A percentile compares a stretch with the other conserved stretches of the same genome.
These are phyloP conservation scores for Ridgeia piscesae DNA, from an alignment of 1,140 invertebrate species.

Conservation along the genomic window DNA sequence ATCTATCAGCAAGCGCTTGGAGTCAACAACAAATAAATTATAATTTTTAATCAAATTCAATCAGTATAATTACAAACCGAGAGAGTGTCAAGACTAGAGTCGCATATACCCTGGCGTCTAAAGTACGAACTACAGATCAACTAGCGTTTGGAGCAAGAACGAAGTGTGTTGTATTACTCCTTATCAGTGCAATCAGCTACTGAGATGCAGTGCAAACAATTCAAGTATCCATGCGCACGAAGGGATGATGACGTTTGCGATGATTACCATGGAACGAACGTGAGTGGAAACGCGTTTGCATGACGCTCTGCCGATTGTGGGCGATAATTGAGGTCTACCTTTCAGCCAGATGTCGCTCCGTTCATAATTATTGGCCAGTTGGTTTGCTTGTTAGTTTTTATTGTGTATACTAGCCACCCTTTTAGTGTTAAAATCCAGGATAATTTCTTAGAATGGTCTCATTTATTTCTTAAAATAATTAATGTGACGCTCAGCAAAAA, in stretches of 20 bases:
- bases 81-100: too few species aligned
- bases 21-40: too few species aligned
- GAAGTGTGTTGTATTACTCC: not conserved
- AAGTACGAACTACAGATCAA: not conserved
- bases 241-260: conserved; percentile 79
- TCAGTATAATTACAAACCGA: too few species aligned
- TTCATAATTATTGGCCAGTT: too few species aligned
- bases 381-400: too few species aligned
- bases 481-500: too few species aligned
- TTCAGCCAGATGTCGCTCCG: not conserved
- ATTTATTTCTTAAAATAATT: too few species aligned
- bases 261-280: conserved; percentile 80
- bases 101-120: too few species aligned
- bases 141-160: not conserved
- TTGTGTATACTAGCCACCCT: too few species aligned
- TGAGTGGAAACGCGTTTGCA: conserved; percentile 54
- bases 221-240: conserved; percentile 72
- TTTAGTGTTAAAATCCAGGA: too few species aligned
- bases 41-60: too few species aligned
- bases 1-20: too few species aligned
- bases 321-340: not conserved
- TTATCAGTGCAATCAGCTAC: not conserved
- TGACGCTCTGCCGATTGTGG: not conserved
- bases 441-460: not conserved
- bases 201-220: conserved; percentile 27